These are phyloP conservation scores for Theodoxus fluviatilis DNA, from an alignment of 2,888 invertebrate species.

Conservation along the genomic window DNA sequence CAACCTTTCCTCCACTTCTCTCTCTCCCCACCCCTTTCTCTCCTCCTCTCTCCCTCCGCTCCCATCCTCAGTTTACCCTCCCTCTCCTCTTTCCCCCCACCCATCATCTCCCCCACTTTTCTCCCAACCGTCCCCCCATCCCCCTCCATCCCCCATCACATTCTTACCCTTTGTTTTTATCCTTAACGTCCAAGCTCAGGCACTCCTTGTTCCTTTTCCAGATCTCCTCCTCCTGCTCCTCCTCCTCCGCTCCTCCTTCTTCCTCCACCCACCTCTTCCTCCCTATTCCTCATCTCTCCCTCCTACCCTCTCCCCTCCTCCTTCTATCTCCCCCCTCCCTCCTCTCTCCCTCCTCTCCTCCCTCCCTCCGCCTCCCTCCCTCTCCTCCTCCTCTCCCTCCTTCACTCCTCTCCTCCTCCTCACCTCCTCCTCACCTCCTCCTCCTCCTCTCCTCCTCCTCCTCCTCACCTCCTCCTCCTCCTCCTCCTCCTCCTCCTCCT, in stretches of 20 bases:
- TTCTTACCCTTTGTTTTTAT: too few species aligned
- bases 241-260: not conserved
- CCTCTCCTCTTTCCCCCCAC: not conserved
- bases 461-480: not conserved
- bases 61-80: not conserved
- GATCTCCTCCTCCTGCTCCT: not conserved
- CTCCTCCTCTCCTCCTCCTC: not conserved
- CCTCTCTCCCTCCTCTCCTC: not conserved
- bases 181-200: too few species aligned
- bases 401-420: not conserved
- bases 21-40: not conserved
- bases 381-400: not conserved
- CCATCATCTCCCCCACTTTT: not conserved
- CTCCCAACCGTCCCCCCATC: not conserved
- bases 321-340: not conserved
- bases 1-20: not conserved
- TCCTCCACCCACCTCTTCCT: not conserved
- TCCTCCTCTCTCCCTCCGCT: conserved; percentile 5
- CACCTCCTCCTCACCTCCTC: not conserved
- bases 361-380: not conserved
- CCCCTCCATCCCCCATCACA: not conserved
- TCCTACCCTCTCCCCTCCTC: not conserved
- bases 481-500: not conserved
- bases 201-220: not conserved
- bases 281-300: not conserved